A percentile compares a stretch with the other conserved stretches of the same genome.
phyloP scores from a whole-genome alignment of 2,888 invertebrate species.

The Dimorphilus gyrociliatus region DNA sequence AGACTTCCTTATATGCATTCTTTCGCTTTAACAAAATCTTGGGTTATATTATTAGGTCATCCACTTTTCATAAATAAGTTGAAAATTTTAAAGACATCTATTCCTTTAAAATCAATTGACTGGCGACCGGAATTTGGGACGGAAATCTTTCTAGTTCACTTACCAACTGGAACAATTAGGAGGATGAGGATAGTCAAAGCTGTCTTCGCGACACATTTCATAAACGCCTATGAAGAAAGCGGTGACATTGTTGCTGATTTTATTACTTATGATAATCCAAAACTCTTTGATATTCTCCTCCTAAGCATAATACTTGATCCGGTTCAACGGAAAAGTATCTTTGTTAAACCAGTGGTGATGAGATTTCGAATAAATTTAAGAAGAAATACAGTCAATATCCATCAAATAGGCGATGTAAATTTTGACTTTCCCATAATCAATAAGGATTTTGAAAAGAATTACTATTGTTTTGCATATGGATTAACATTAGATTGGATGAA shows the following conservation, averaged over 20 bases:
- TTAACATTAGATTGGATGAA: too few relatives aligned
- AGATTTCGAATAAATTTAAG: constrained; percentile 18
- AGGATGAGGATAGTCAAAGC: too few relatives aligned
- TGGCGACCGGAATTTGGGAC: constrained; percentile 17
- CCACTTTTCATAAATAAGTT: constrained; percentile 22
- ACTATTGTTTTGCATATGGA: too few relatives aligned
- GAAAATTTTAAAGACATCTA: constrained; percentile 17
- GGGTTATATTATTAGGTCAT: constrained; percentile 21
- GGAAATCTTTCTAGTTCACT: constrained; percentile 17
- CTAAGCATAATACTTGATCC: constrained; percentile 15
- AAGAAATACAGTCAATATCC: constrained; percentile 5
- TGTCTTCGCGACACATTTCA: constrained; percentile 25
- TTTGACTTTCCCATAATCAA: too few relatives aligned
- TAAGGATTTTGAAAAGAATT: too few relatives aligned
- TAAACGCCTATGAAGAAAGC: constrained; percentile 22
- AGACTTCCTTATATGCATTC: constrained; percentile 30
- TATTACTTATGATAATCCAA: constrained; percentile 19
- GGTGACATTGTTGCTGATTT: constrained; percentile 18
- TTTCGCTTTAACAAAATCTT: constrained; percentile 20
- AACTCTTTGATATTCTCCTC: constrained; percentile 17
- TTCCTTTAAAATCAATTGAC: constrained; percentile 20
- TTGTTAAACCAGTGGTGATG: constrained; percentile 14
- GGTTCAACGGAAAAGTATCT: constrained; percentile 14
- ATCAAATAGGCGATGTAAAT: too few relatives aligned
- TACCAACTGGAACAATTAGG: constrained; percentile 16